A percentile compares a stretch with the other conserved stretches of the same genome.
These are phyloP conservation scores for Anguilla marmorata DNA, from an alignment of 2,797 vertebrate genomes.

Conservation along the genomic window DNA sequence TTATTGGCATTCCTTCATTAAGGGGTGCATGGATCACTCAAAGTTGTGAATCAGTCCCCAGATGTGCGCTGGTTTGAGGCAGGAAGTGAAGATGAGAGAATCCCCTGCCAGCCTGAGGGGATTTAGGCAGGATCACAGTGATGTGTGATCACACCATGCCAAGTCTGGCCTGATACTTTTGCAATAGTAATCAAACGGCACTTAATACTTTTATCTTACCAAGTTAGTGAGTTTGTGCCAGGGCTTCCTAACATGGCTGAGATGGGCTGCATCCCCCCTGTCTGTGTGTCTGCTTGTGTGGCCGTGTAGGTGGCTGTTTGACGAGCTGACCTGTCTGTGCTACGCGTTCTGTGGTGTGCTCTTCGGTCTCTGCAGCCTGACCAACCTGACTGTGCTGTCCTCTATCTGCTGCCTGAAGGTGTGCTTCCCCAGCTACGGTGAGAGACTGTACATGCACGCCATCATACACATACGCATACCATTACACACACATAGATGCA, in stretches of 20 bases:
- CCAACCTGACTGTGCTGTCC: conserved; percentile 74
- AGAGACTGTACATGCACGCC: conserved; percentile 22
- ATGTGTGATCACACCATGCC: background rate
- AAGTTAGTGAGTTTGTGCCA: background rate
- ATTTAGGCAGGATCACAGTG: background rate
- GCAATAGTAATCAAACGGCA: background rate
- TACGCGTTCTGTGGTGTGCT: conserved; percentile 81
- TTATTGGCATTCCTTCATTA: no score
- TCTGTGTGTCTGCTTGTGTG: background rate
- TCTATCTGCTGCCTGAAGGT: conserved; percentile 86
- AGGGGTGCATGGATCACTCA: background rate
- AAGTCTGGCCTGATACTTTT: background rate
- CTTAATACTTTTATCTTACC: background rate
- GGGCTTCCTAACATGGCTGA: background rate
- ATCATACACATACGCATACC: no score
- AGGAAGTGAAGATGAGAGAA: background rate
- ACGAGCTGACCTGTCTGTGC: conserved; percentile 70
- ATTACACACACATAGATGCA: no score
- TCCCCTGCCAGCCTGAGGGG: background rate
- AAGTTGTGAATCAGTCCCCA: background rate
- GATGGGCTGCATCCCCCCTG: background rate
- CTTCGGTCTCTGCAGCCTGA: conserved; percentile 75
- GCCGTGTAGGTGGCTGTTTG: conserved; percentile 74
- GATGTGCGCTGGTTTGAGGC: background rate
- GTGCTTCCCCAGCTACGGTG: conserved; percentile 80